phyloP scores from a whole-genome alignment of 1,140 invertebrate genomes.

The Rhopalosiphum padi region DNA sequence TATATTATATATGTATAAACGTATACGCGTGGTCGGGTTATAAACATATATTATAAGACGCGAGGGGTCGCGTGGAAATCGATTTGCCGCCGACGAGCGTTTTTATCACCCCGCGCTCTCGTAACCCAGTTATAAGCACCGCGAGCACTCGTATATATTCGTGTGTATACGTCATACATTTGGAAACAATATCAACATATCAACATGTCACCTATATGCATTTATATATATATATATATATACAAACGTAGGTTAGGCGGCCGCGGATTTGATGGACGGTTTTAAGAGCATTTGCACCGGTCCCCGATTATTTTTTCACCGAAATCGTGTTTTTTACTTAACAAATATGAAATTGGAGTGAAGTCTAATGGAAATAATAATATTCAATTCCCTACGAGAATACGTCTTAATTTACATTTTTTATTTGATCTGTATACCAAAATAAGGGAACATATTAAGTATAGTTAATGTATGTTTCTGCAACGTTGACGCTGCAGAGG shows the following conservation, averaged over 20 bases:
- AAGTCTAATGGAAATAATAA: background rate
- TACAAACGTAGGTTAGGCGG: background rate
- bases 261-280: background rate
- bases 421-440: background rate
- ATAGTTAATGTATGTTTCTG: background rate
- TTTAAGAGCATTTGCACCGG: background rate
- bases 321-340: background rate
- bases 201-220: background rate
- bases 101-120: constrained; percentile 17
- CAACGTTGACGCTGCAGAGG: too few species aligned
- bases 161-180: background rate
- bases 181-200: constrained; percentile 42
- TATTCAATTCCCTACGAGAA: background rate
- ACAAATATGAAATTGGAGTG: background rate
- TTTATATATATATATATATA: background rate
- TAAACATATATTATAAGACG: background rate
- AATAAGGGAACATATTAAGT: background rate
- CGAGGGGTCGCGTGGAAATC: constrained; percentile 45
- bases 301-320: background rate
- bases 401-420: background rate
- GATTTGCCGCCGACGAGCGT: background rate
- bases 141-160: background rate
- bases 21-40: background rate
- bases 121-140: constrained; percentile 37
- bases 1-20: background rate